Evolutionary conservation across 2,797 vertebrate species (phyloP), one percentile per base, ranked within the genome.

Genomic region (Falco berigora): DNA sequence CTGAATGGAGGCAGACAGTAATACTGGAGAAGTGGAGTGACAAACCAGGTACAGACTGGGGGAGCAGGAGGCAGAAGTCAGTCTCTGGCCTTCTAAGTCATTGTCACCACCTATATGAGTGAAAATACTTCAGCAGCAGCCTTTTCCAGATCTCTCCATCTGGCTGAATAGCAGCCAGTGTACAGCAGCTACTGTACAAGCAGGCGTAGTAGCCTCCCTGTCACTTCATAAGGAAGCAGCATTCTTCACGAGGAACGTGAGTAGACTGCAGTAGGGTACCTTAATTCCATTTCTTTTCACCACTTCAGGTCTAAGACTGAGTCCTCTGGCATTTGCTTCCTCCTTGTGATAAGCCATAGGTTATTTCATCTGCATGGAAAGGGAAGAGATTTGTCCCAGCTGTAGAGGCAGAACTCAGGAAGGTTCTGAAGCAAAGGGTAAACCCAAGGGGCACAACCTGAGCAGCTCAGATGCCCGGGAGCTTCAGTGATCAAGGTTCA

Each of bases 21-120:
- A 53, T 21, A 27, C 16, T 67, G 72, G 36, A 86, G 47, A 52
- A 38, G 14, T 52, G 61, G 53, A 68, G 22, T 25, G n/a, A 46
- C 52, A 88, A 90, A 63, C 21, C 7, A 24, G 22, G 5, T 49
- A 12, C 14, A 34, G 38, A 30, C 49, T 22, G 28, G 32, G 30
- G n/a, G 49, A 78, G 32, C 61, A 56, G 63, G 68, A 90, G 63
- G 30, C 0, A 36, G 56, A 76, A 49, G 49, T 79, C 64, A 71
- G 46, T 40, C 53, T 79, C 17, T 2, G 46, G 25, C 62, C 46
- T 67, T 64, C 64, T 78, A 11, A 34, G 52, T 53, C 71, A 17
- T 1, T 62, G 52, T 64, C 28, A 67, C 23, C 8, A 5, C 25
- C 61, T 36, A 0, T 13, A 2, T 0, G 2, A 67, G 49, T 46